Evolutionary conservation across 30 jellyfish, hydroid and myxozoan genomes (phyloP).

Genomic region (Pseudorhiza aurosa): DNA sequence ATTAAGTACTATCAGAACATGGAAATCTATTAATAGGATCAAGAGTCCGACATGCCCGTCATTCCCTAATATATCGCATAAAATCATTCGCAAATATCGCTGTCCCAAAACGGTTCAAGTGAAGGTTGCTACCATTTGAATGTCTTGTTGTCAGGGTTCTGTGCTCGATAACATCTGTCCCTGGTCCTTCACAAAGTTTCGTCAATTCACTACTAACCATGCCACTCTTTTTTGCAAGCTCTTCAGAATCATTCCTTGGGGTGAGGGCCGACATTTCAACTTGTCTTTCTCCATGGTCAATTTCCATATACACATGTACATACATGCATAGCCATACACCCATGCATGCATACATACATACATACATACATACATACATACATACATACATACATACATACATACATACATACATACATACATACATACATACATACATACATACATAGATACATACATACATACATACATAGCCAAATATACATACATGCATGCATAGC

Average conservation of each 20-base stretch:
- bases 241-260: constrained; percentile 1
- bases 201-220: constrained; percentile 1
- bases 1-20: constrained; percentile 9
- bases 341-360: too few species aligned
- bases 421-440: too few species aligned
- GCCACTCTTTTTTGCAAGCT: constrained; percentile 11
- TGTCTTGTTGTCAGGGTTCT: constrained; percentile 8
- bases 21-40: constrained; percentile 28
- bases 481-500: too few species aligned
- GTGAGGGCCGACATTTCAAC: constrained; percentile 5
- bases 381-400: too few species aligned
- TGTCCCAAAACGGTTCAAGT: constrained; percentile 48
- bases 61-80: constrained; percentile 34
- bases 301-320: too few species aligned
- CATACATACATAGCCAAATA: too few species aligned
- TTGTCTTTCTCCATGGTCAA: not conserved
- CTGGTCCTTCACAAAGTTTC: constrained; percentile 24
- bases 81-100: constrained; percentile 25
- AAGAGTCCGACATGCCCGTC: constrained; percentile 44
- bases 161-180: constrained; percentile 15
- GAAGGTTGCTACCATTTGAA: constrained; percentile 49
- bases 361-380: too few species aligned
- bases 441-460: too few species aligned
- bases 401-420: too few species aligned
- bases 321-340: too few species aligned